Evolutionary conservation across 2,113 vertebrate genomes (phyloP).

Genomic region (Vicugna pacos): DNA sequence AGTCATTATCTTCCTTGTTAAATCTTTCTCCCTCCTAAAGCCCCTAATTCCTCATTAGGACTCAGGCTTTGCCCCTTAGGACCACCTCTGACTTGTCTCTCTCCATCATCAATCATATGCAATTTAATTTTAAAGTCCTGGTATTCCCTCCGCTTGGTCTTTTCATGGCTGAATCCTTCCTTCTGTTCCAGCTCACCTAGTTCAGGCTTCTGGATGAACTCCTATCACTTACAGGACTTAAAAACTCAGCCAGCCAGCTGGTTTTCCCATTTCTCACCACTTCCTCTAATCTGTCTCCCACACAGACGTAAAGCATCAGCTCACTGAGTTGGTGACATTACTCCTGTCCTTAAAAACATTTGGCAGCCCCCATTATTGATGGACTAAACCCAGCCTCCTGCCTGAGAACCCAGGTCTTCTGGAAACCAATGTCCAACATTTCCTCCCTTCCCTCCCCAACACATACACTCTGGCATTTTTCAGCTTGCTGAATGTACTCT

Average conservation of each 20-base stretch:
- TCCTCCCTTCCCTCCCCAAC: background rate
- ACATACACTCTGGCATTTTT: background rate
- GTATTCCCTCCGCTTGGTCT: background rate
- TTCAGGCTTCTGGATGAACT: background rate
- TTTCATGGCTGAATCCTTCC: background rate
- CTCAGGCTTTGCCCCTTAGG: background rate
- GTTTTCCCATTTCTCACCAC: background rate
- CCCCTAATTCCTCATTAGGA: background rate
- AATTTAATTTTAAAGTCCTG: background rate
- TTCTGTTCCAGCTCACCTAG: background rate
- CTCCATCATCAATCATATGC: background rate
- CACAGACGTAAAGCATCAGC: background rate
- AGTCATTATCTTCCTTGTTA: background rate
- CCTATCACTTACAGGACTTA: background rate
- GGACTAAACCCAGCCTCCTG: background rate
- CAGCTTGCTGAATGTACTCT: background rate
- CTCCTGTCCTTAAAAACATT: background rate
- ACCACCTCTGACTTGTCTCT: background rate
- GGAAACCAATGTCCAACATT: background rate
- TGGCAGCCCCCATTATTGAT: background rate
- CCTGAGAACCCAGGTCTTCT: background rate
- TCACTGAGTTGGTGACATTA: background rate
- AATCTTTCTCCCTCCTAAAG: background rate
- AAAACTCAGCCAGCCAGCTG: background rate
- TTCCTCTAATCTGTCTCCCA: background rate